These are phyloP conservation scores for Tipula helvola DNA, from an alignment of 2,888 invertebrate species.

Conservation along the genomic window DNA sequence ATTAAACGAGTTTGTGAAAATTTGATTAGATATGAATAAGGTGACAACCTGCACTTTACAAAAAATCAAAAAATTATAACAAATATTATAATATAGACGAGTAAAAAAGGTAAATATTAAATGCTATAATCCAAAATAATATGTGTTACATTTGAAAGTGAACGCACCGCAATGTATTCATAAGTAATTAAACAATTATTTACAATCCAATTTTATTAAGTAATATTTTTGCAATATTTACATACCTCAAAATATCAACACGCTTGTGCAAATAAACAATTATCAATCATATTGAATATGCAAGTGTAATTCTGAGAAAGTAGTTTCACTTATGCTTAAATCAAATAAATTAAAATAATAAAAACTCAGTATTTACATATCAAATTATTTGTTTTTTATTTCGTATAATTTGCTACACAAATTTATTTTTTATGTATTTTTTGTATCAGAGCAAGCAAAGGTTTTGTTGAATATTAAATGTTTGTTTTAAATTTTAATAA, in stretches of 20 bases:
- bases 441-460: not conserved
- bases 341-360: not conserved
- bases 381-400: slow-evolving; percentile 4
- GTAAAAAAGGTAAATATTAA: too few species aligned
- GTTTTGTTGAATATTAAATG: not conserved
- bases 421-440: not conserved
- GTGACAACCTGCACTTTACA: too few species aligned
- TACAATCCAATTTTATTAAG: too few species aligned
- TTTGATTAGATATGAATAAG: too few species aligned
- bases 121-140: too few species aligned
- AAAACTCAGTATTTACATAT: not conserved
- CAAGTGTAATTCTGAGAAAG: not conserved
- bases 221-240: not conserved
- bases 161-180: too few species aligned
- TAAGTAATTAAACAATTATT: too few species aligned
- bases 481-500: not conserved
- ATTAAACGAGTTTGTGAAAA: too few species aligned
- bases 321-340: not conserved
- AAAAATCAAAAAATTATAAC: too few species aligned
- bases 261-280: not conserved
- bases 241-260: not conserved
- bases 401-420: slow-evolving; percentile 4
- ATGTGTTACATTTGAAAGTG: too few species aligned
- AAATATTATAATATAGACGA: too few species aligned
- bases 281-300: not conserved